A percentile compares a stretch with the other conserved stretches of the same genome.
Evolutionary conservation across 2,113 vertebrate genomes (phyloP).

Genomic region (Clarias magur): DNA sequence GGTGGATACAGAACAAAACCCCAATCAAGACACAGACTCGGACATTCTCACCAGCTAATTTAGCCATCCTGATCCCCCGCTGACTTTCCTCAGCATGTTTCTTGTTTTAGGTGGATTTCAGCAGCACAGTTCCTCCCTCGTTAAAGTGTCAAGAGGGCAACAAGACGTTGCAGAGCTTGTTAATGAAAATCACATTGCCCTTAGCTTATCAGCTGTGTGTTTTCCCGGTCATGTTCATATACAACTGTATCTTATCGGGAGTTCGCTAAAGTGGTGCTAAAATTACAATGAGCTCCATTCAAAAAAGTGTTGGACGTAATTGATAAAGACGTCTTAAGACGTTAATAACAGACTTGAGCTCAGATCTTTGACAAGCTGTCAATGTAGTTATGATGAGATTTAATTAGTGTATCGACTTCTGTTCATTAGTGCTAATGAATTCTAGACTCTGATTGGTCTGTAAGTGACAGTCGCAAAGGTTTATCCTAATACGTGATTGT

Average conservation of each 20-base stretch:
- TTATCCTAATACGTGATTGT: background rate
- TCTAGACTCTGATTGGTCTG: background rate
- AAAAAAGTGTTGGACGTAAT: background rate
- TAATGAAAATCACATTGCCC: constrained; percentile 5
- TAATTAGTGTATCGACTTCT: background rate
- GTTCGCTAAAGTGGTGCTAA: too few relatives aligned
- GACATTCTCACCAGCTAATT: constrained; percentile 43
- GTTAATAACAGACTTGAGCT: background rate
- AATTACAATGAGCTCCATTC: background rate
- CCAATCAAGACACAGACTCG: constrained; percentile 11
- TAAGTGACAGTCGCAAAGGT: background rate
- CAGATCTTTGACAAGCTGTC: background rate
- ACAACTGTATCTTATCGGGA: background rate
- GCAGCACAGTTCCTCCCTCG: background rate
- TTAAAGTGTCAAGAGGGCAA: constrained; percentile 3
- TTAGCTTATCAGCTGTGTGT: background rate
- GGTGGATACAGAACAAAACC: constrained; percentile 6
- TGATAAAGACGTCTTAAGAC: background rate
- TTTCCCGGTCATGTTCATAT: background rate
- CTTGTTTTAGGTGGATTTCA: constrained; percentile 27
- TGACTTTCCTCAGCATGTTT: constrained; percentile 24
- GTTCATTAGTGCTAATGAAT: background rate
- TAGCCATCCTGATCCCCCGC: constrained; percentile 20
- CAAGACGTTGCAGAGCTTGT: background rate
- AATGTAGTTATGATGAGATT: background rate